Evolutionary conservation across 2,113 vertebrate species (phyloP).

Genomic region (Ameiurus melas): DNA sequence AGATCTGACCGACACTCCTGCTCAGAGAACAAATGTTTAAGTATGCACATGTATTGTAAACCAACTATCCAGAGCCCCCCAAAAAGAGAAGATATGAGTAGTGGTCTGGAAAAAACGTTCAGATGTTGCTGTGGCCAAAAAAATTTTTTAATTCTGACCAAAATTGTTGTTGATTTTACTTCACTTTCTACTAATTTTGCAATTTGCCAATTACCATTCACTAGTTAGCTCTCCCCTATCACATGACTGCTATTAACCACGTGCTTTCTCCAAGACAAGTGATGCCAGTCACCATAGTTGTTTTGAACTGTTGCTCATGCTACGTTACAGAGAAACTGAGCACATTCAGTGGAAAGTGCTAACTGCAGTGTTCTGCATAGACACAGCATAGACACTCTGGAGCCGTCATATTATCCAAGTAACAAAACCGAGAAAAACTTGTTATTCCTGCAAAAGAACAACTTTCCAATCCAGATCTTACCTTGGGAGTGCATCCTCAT

Average conservation of each 20-base stretch:
- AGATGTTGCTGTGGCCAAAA: background rate
- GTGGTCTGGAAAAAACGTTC: background rate
- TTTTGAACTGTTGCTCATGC: background rate
- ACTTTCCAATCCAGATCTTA: conserved; percentile 23
- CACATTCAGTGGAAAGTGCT: background rate
- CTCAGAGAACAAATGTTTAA: conserved; percentile 3
- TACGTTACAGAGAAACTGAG: background rate
- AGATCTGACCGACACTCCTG: conserved; percentile 64
- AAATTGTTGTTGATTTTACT: background rate
- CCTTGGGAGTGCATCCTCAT: conserved; percentile 45
- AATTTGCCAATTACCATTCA: background rate
- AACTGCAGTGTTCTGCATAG: background rate
- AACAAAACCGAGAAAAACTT: background rate
- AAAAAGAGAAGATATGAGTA: background rate
- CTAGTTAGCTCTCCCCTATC: background rate
- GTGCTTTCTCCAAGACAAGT: background rate
- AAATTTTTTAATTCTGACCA: background rate
- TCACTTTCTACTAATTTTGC: background rate
- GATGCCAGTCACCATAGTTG: background rate
- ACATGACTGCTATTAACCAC: background rate
- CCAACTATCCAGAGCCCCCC: background rate
- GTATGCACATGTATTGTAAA: background rate
- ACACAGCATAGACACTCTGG: background rate
- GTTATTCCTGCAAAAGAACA: background rate
- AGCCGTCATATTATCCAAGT: background rate